Evolutionary conservation across 2,888 invertebrate species (phyloP), one percentile per base, ranked within the genome.

Genomic region (Chaetoderma sp.): DNA sequence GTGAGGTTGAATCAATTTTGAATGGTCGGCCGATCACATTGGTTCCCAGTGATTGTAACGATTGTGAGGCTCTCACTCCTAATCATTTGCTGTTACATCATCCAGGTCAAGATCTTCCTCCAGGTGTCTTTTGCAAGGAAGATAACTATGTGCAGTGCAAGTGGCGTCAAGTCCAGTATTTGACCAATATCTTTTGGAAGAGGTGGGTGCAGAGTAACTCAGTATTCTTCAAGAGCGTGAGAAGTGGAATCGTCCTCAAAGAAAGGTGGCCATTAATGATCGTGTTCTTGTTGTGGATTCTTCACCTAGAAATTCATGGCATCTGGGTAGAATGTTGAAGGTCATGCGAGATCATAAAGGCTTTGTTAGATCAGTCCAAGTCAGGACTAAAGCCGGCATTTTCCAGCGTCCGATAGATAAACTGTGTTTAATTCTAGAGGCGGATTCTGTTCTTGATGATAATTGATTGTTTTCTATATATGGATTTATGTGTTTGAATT

Each of bases 201-300:
- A 33, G 70, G 27, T 71, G 68, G 68, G 10, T 30, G 8, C 27
- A 49, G 8, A 62, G 25, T 68, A 65, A 45, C n/a, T 68, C 8
- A 44, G 61, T 1, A 4, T 21, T n/a, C 62, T 61, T 1, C 68
- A 68, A 27, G 47, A 52, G 36, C 42, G 68, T 30, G 61, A 65
- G 16, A 68, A 65, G 23, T 65, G 59, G 68, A 16, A n/a, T n/a
- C n/a, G n/a, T n/a, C n/a, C 42, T 6, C 16, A 39, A 18, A 45
- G 36, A 13, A 54, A 63, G 42, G 10, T 57, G 16, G 27, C 30
- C 8, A 25, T 63, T 13, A 39, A 45, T 10, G 58, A 58, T 27
- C 32, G 49, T 36, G 39, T 62, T 6, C 28, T 47, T 25, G 44
- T 62, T 21, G 23, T 47, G 18, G 62, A 62, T 28, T 30, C 45